Evolutionary conservation across 2,888 invertebrate species (phyloP), one percentile per base, ranked within the genome.

Genomic region (Arge pagana): DNA sequence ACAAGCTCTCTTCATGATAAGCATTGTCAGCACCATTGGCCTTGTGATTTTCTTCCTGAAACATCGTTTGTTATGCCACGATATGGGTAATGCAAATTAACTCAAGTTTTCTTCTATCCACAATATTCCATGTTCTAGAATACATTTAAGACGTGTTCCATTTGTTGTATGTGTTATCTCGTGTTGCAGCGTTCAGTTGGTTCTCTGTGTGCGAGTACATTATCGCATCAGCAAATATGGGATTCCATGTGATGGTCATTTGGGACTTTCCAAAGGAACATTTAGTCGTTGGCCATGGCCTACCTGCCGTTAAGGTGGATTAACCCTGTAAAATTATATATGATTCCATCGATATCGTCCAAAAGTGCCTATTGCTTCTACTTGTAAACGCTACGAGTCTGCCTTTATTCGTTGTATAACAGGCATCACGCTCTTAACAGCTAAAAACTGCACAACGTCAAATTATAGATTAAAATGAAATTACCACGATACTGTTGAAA

Each of bases 171-270:
- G n/a, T n/a, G n/a, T n/a, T n/a, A n/a, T n/a, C n/a, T n/a, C n/a
- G n/a, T n/a, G n/a, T n/a, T n/a, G 61, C 82, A 95, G 96, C 95
- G 39, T 96, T 96, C 79, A 95, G 93, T 74, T 90, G 90, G 88
- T 96, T 96, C 80, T 93, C 96, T 1, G 82, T 92, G 52, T 94
- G 92, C 77, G 96, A 96, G 78, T 96, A 96, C 77, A 83, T 93
- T 70, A 88, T 96, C 69, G 94, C 95, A 50, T 86, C 89, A 49
- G 88, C 91, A 61, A 96, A 95, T 78, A 95, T 96, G 92, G 88
- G 88, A 53, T 96, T 93, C 79, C 95, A 96, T 72, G 85, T 91
- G 59, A 88, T 93, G 30, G 90, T 93, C 49, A 87, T 92, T 54
- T 81, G 87, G 70, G 94, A 96, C 78, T 90, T 96, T 75, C 90